Base-by-base conservation (phyloP, 2,888 invertebrate species). In the Itoplectis maculator region DNA sequence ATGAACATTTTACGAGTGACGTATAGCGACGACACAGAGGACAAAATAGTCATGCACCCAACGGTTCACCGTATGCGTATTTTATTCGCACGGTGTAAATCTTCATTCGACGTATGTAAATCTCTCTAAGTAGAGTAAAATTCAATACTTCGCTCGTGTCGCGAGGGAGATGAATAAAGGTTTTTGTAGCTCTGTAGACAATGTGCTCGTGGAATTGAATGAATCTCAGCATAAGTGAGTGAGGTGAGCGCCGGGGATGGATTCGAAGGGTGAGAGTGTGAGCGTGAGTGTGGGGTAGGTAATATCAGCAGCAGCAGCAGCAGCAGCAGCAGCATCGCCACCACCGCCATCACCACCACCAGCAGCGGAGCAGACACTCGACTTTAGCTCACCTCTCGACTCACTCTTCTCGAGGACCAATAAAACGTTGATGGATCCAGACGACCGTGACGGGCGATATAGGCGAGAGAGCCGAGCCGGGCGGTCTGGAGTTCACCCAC, bases 381-480 rank as follows among this genome's bases (percentile, higher is more conserved):
- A 49, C 35, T 73, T 59, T 47, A 61, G 73, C 45, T 61, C 59
- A 61, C 59, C 61, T 73, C 37, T 49, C 47, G 45, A 61, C 56
- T 61, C 59, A 45, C 37, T 73, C 47, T 61, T 20, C 49, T 59
- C 49, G 73, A 72, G 70, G 59, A 59, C 56, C 59, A 73, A 73
- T 73, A 73, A 73, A 73, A 72, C 59, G 45, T 72, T 72, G 70
- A 72, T 72, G 59, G 70, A 59, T 72, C 59, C 45, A 29, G 45
- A 59, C 56, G 59, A 59, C 56, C 56, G 45, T 59, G 70, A 72
- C 45, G 70, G 70, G 56, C 15, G 56, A 42, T 59, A 42, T 37
- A 61, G 45, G 29, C 45, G 59, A 9, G 37, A 1, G n/a, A n/a
- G 29, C 5, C 29, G 29, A 29, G 29, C 29, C 37, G 15, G 18